Base-by-base conservation (phyloP, 2,113 vertebrate genomes). In the Rhadina sibilatrix region DNA sequence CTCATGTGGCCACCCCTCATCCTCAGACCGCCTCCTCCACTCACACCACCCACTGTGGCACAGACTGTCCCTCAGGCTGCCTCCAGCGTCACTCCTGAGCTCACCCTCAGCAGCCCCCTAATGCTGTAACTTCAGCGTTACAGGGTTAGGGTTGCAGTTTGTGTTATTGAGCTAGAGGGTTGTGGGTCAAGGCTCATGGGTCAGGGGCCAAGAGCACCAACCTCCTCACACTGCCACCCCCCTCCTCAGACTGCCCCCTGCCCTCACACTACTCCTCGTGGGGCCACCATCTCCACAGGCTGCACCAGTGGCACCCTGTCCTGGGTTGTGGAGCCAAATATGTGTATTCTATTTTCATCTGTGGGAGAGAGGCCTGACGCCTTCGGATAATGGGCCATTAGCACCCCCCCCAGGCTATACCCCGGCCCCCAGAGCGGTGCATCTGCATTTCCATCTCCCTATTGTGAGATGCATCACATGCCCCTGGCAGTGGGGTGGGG, bases 251-350 rank as follows among this genome's bases (percentile, higher is more conserved):
- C 33, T 54, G 33, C 18, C 12, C 63, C 28, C 9, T 38, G 10
- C 27, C 7, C 42, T 47, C 42, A 16, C 2, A 3, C 17, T 21
- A 31, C 16, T 23, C 35, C 2, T 1, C 14, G 30, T 47, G 33
- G 33, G 8, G 33, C 24, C 0, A 0, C 31, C 3, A 3, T 16
- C 52, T 27, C 31, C 52, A 44, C 15, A 18, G 2, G 0, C 25
- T 11, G 7, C 9, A 20, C 19, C 31, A 46, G 40, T 5, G 15
- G 20, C 33, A 33, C 22, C n/a, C n/a, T n/a, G n/a, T n/a, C n/a
- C n/a, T n/a, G n/a, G n/a, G n/a, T n/a, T n/a, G n/a, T n/a, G n/a
- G n/a, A n/a, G n/a, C n/a, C n/a, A n/a, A n/a, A n/a, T n/a, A n/a
- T n/a, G n/a, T n/a, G n/a, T n/a, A n/a, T n/a, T n/a, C n/a, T n/a